Evolutionary conservation across 2,113 vertebrate genomes (phyloP).

Genomic region (Ramphastos sulfuratus): DNA sequence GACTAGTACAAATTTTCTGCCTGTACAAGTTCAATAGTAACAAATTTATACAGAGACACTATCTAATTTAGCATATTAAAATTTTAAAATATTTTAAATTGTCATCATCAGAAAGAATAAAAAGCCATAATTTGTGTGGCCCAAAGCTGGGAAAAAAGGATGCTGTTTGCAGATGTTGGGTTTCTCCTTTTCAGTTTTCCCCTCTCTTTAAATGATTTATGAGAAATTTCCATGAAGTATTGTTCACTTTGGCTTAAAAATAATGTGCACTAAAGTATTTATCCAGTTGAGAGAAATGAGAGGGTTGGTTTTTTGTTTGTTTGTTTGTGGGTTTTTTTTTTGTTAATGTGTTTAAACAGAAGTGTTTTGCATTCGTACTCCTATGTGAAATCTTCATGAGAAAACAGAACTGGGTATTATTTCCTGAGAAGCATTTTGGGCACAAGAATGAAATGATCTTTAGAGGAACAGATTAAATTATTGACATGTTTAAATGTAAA

Average conservation of each 20-base stretch:
- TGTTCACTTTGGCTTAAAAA: conserved; percentile 29
- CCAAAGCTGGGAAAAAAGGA: not conserved
- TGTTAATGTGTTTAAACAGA: not conserved
- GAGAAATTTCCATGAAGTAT: not conserved
- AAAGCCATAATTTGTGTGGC: not conserved
- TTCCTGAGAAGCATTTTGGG: not conserved
- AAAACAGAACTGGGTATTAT: not conserved
- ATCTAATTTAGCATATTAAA: not conserved
- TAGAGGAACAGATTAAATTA: not conserved
- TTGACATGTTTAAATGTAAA: not conserved
- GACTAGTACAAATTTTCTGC: not conserved
- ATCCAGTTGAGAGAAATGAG: not conserved
- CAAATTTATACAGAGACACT: not conserved
- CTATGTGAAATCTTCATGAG: not conserved
- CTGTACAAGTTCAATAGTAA: not conserved
- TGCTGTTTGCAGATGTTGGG: not conserved
- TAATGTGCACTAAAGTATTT: not conserved
- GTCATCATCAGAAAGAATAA: not conserved
- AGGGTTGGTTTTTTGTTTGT: not conserved
- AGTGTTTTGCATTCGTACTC: not conserved
- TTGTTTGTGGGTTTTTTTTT: not conserved
- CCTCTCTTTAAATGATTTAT: not conserved
- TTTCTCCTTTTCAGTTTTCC: not conserved
- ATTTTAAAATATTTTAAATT: not conserved
- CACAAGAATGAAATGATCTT: not conserved